phyloP scores from a whole-genome alignment of 1,140 invertebrate species.

The Scaptomyza pallida region DNA sequence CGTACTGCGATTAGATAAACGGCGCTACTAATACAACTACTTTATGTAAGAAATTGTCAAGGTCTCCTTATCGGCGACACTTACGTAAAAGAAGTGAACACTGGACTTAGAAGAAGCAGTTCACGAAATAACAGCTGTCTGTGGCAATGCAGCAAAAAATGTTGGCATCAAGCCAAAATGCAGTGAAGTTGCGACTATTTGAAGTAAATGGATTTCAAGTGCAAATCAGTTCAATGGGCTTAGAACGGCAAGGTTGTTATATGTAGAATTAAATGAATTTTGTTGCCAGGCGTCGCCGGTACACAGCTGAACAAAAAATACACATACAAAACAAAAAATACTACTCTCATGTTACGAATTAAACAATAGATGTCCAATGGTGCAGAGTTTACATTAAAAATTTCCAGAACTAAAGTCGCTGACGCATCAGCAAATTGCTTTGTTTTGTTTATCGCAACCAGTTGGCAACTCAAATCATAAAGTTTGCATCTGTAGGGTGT shows the following conservation, averaged over 20 bases:
- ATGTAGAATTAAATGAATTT: not conserved
- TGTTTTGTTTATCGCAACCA: slow-evolving; percentile 24
- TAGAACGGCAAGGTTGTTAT: not conserved
- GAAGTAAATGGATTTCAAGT: slow-evolving; percentile 40
- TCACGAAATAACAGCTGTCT: not conserved
- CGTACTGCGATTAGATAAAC: slow-evolving; percentile 73
- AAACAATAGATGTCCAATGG: not conserved
- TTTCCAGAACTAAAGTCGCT: slow-evolving; percentile 11
- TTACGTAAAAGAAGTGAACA: slow-evolving; percentile 60
- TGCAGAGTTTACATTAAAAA: not conserved
- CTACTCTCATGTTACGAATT: not conserved
- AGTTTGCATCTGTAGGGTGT: not conserved
- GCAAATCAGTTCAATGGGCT: slow-evolving; percentile 31
- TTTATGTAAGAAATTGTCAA: slow-evolving; percentile 73
- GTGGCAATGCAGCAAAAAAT: slow-evolving; percentile 3
- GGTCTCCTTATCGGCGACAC: slow-evolving; percentile 62
- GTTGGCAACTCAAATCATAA: slow-evolving; percentile 1
- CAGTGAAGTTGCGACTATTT: slow-evolving; percentile 45
- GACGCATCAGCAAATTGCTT: slow-evolving; percentile 20
- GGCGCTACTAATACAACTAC: slow-evolving; percentile 40
- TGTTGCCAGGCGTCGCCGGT: not conserved
- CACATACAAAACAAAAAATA: slow-evolving; percentile 9
- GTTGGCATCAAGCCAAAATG: slow-evolving; percentile 18
- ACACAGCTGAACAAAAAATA: not conserved
- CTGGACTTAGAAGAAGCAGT: not conserved